Percentiles rank a stretch among this genome's conserved stretches.
phyloP scores from a whole-genome alignment of 2,888 invertebrate genomes.

The Atrina japonica region DNA sequence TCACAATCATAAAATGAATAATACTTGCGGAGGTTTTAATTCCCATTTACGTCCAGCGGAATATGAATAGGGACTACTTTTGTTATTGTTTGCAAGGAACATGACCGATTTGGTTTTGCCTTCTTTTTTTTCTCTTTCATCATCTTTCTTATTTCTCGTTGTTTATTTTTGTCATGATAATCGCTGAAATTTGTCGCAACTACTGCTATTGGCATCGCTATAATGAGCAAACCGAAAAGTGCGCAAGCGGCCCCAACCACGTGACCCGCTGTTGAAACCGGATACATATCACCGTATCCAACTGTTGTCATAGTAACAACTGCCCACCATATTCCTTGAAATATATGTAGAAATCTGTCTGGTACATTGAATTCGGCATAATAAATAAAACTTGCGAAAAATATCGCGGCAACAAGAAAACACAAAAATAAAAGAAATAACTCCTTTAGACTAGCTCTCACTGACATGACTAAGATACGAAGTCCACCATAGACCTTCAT shows the following conservation, averaged over 20 bases:
- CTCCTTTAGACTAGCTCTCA: conserved; percentile 28
- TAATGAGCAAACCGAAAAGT: conserved; percentile 32
- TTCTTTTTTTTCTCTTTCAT: conserved; percentile 9
- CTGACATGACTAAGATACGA: conserved; percentile 24
- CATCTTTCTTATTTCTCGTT: conserved; percentile 13
- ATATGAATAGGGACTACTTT: too few species aligned
- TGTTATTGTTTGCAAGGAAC: too few species aligned
- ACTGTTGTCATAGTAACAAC: conserved; percentile 46
- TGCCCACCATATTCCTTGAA: conserved; percentile 42
- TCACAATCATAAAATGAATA: too few species aligned
- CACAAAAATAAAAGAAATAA: conserved; percentile 27
- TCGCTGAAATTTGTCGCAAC: conserved; percentile 38
- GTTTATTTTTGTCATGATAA: conserved; percentile 32
- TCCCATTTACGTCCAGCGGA: too few species aligned
- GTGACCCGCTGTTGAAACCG: conserved; percentile 23
- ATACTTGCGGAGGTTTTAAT: too few species aligned
- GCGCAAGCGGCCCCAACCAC: conserved; percentile 38
- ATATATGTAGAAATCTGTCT: conserved; percentile 28
- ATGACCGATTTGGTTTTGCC: too few species aligned
- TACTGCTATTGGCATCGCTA: conserved; percentile 42
- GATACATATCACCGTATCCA: conserved; percentile 40
- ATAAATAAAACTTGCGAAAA: conserved; percentile 41
- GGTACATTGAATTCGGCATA: conserved; percentile 35
- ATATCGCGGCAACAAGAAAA: conserved; percentile 19
- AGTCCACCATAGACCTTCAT: conserved; percentile 30